Percentiles rank a stretch among this genome's conserved stretches.
Conservation (phyloP, 2,888 invertebrate genomes). For the Caenorhabditis parvicauda region DNA sequence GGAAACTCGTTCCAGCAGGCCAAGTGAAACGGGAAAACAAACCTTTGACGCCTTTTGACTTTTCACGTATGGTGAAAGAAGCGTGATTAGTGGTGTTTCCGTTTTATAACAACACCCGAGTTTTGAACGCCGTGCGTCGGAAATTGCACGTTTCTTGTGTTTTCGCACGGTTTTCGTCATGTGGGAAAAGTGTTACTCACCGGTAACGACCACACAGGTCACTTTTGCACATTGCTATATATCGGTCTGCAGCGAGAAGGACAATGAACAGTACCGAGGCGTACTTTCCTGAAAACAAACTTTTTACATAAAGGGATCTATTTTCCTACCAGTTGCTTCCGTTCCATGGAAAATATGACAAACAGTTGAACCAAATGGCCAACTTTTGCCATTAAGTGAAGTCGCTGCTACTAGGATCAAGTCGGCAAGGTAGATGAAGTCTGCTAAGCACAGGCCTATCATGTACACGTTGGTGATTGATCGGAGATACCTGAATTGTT, state of each 20-base stretch:
- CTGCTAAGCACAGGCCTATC: slow-evolving; percentile 57
- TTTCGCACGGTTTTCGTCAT: not conserved
- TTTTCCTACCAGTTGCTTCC: slow-evolving; percentile 53
- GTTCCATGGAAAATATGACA: slow-evolving; percentile 60
- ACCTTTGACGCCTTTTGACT: no score
- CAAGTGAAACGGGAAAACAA: no score
- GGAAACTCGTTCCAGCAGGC: no score
- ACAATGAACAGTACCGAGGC: slow-evolving; percentile 59
- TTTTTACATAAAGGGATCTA: not conserved
- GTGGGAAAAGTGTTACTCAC: slow-evolving; percentile 18
- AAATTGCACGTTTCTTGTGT: not conserved
- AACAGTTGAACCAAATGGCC: slow-evolving; percentile 57
- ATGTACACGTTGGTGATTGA: slow-evolving; percentile 61
- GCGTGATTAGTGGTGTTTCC: no score
- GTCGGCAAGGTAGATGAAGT: slow-evolving; percentile 59
- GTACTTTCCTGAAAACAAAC: slow-evolving; percentile 50
- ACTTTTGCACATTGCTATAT: slow-evolving; percentile 58
- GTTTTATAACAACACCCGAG: no score
- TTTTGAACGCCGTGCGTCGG: no score
- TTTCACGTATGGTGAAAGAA: no score
- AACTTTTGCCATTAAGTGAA: slow-evolving; percentile 56
- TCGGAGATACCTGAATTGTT: slow-evolving; percentile 50
- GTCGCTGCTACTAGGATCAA: slow-evolving; percentile 58
- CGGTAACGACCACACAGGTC: slow-evolving; percentile 35
- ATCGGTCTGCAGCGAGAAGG: slow-evolving; percentile 57